Conservation (phyloP, 53 echinoderm and acorn worm species). For the Antedon mediterranea region DNA sequence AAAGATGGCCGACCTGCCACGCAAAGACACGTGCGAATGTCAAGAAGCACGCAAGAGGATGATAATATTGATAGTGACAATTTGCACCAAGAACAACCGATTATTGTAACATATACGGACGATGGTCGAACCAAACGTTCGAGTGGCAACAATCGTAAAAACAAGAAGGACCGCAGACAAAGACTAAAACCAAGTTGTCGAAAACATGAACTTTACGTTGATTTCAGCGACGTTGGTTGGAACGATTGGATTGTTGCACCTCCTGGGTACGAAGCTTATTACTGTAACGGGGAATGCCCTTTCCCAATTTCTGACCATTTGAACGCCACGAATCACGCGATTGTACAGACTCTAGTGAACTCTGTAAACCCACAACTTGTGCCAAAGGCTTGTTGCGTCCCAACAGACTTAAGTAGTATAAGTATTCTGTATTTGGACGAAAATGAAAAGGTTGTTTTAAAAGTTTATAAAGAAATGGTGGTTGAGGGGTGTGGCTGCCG, state of each 20-base stretch:
- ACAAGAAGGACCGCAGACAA: conserved; percentile 40
- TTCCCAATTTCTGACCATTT: conserved; percentile 75
- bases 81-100: conserved; percentile 69
- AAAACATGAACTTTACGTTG: conserved; percentile 74
- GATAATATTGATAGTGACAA: conserved; percentile 29
- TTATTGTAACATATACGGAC: conserved; percentile 74
- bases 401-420: conserved; percentile 83
- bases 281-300: conserved; percentile 95
- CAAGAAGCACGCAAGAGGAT: conserved; percentile 8
- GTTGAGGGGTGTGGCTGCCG: conserved; percentile 94
- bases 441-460: conserved; percentile 65
- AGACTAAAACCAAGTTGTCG: conserved; percentile 62
- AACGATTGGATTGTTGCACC: conserved; percentile 97
- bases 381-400: conserved; percentile 91
- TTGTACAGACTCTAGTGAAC: conserved; percentile 95
- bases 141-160: conserved; percentile 18
- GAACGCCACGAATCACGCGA: conserved; percentile 87
- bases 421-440: conserved; percentile 92
- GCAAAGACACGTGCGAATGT: conserved; percentile 21
- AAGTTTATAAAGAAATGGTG: conserved; percentile 95
- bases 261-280: conserved; percentile 84
- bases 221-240: conserved; percentile 90
- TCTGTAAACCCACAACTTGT: conserved; percentile 75
- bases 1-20: conserved; percentile 45
- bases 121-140: conserved; percentile 74